phyloP scores from a whole-genome alignment of 2,888 invertebrate species.

The Siphlonurus alternatus region DNA sequence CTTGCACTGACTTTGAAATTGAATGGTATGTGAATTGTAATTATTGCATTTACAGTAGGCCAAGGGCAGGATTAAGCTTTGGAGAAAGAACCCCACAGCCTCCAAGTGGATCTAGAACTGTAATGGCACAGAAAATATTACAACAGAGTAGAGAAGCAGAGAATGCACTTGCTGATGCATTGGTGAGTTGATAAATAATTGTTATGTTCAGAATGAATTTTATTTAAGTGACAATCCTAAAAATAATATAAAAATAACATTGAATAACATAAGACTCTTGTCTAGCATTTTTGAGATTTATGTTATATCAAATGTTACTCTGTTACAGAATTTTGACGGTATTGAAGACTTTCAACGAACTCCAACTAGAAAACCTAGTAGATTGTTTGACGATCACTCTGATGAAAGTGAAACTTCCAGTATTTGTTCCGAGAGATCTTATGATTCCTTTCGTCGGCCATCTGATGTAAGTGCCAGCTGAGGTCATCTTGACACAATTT shows the following conservation, averaged over 20 bases:
- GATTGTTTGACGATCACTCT: slow-evolving; percentile 47
- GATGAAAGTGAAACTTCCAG: slow-evolving; percentile 91
- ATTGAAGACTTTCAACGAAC: slow-evolving; percentile 26
- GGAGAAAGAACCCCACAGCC: slow-evolving; percentile 13
- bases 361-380: slow-evolving; percentile 14
- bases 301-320: too few relatives aligned
- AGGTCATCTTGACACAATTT: too few relatives aligned
- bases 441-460: slow-evolving; percentile 61
- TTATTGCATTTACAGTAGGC: neutral
- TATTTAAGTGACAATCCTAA: too few relatives aligned
- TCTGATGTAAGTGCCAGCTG: slow-evolving; percentile 56
- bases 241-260: too few relatives aligned
- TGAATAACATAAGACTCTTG: too few relatives aligned
- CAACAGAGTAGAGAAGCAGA: slow-evolving; percentile 82
- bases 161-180: slow-evolving; percentile 56
- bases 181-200: slow-evolving; percentile 30
- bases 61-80: neutral
- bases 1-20: neutral
- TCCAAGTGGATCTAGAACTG: slow-evolving; percentile 35
- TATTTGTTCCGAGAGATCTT: slow-evolving; percentile 81
- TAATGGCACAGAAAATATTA: slow-evolving; percentile 66
- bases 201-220: too few relatives aligned
- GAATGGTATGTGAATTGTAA: neutral
- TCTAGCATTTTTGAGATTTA: too few relatives aligned
- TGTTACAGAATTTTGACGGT: slow-evolving; percentile 22